phyloP scores from a whole-genome alignment of 2,888 invertebrate genomes.

The Meganola albula region DNA sequence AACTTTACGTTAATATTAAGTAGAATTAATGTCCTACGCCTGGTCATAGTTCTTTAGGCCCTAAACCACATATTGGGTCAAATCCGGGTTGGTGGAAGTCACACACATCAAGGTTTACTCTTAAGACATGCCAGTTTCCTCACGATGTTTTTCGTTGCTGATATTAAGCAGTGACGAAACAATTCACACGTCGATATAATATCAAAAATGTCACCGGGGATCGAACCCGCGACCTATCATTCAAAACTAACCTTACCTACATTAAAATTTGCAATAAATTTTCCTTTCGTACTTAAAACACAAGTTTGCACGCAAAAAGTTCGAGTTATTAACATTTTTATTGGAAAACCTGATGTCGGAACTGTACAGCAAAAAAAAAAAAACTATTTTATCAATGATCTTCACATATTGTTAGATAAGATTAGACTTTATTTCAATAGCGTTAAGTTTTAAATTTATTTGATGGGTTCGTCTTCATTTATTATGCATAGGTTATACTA shows the following conservation, averaged over 20 bases:
- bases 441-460: constrained; percentile 14
- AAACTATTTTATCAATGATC: constrained; percentile 16
- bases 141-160: too few species aligned
- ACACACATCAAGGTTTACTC: too few species aligned
- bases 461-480: constrained; percentile 16
- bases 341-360: constrained; percentile 26
- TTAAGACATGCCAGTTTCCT: too few species aligned
- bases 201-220: too few species aligned
- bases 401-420: constrained; percentile 13
- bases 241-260: constrained; percentile 20
- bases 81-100: too few species aligned
- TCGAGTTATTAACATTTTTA: constrained; percentile 30
- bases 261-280: constrained; percentile 21
- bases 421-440: constrained; percentile 13
- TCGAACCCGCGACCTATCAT: too few species aligned
- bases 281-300: constrained; percentile 15
- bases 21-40: too few species aligned
- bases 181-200: too few species aligned
- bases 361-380: constrained; percentile 20
- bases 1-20: too few species aligned
- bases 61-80: too few species aligned
- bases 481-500: constrained; percentile 12
- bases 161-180: too few species aligned
- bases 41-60: too few species aligned
- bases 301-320: constrained; percentile 15